A percentile compares a stretch with the other conserved stretches of the same genome.
phyloP scores from a whole-genome alignment of 2,113 vertebrate genomes.

The Marmota monax region DNA sequence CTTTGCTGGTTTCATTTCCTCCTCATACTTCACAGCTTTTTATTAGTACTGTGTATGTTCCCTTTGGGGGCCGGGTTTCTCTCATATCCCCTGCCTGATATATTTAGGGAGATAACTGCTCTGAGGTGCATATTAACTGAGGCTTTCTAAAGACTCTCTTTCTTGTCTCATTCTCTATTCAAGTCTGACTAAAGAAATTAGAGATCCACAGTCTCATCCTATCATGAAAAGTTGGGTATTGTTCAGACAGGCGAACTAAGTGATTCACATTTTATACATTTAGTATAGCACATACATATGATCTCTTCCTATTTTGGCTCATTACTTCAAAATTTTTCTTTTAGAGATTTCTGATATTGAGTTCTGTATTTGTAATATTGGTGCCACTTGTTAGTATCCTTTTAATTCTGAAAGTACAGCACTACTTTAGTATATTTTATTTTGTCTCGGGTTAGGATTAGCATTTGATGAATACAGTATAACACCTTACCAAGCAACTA shows the following conservation, averaged over 20 bases:
- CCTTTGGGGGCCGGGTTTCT: neutral
- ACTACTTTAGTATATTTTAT: neutral
- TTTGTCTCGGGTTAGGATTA: neutral
- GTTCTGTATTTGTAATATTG: neutral
- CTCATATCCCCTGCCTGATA: neutral
- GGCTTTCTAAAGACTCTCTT: neutral
- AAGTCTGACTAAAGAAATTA: neutral
- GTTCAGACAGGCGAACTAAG: neutral
- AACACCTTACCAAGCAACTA: neutral
- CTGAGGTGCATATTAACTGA: neutral
- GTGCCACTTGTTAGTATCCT: neutral
- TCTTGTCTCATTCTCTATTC: neutral
- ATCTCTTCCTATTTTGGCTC: neutral
- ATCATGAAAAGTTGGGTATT: neutral
- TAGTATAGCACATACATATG: neutral
- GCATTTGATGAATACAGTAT: neutral
- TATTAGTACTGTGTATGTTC: neutral
- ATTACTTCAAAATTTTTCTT: neutral
- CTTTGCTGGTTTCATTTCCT: neutral
- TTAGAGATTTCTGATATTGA: neutral
- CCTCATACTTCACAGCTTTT: neutral
- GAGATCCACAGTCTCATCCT: neutral
- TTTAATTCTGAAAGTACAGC: conserved; percentile 6
- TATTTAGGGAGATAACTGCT: neutral
- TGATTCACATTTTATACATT: neutral